Conservation (phyloP, 2,888 invertebrate genomes). For the Harmothoe impar region DNA sequence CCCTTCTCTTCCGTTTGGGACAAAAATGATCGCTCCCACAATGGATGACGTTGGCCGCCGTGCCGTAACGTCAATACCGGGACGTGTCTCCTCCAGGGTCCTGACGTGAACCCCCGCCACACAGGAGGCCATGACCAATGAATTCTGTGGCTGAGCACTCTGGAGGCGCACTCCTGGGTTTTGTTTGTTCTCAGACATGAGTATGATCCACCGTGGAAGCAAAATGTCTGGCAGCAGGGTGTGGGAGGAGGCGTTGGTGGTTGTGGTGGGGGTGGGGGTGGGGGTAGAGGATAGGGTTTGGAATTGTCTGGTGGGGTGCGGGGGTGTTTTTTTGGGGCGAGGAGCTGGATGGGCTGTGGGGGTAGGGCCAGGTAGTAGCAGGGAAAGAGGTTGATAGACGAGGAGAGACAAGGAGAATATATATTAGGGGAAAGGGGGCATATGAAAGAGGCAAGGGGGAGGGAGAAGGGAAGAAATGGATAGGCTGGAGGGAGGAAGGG, state of each 20-base stretch:
- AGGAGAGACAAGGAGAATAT: too few species aligned
- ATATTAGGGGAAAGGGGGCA: too few species aligned
- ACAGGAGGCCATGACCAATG: constrained; percentile 28
- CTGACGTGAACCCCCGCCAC: neutral
- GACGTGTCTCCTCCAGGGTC: neutral
- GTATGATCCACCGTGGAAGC: neutral
- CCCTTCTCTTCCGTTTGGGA: too few species aligned
- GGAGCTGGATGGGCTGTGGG: too few species aligned
- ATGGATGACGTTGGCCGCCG: too few species aligned
- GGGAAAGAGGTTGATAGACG: too few species aligned
- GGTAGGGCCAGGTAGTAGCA: too few species aligned
- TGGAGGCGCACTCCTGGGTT: neutral
- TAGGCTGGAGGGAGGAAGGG: neutral
- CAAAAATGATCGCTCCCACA: too few species aligned
- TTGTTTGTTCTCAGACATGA: neutral
- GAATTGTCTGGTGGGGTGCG: too few species aligned
- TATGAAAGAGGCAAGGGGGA: too few species aligned
- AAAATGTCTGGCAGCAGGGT: neutral
- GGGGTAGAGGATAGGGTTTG: too few species aligned
- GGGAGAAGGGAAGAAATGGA: neutral
- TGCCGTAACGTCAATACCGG: neutral
- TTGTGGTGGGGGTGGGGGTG: neutral
- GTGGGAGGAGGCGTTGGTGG: neutral
- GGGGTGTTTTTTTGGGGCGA: too few species aligned
- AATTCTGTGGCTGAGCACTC: neutral